phyloP scores from a whole-genome alignment of 2,113 vertebrate species.

The Poecilia latipinna region DNA sequence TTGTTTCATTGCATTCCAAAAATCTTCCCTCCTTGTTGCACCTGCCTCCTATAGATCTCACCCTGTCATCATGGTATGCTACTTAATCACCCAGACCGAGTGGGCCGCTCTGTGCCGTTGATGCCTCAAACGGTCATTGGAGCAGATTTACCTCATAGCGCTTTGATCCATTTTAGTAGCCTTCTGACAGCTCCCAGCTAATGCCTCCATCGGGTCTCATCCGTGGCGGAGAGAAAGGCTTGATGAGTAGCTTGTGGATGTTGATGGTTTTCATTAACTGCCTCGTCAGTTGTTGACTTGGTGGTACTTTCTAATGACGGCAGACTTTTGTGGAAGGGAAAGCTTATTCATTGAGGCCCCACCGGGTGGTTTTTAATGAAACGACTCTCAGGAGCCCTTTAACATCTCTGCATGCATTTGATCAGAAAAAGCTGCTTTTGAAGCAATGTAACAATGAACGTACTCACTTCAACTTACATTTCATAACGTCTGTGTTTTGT shows the following conservation, averaged over 20 bases:
- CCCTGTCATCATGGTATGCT: conserved; percentile 23
- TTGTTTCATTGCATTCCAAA: neutral
- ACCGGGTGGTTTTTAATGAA: conserved; percentile 47
- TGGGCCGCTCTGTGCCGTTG: conserved; percentile 6
- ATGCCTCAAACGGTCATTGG: conserved; percentile 45
- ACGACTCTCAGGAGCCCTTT: conserved; percentile 24
- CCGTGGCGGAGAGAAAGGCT: conserved; percentile 30
- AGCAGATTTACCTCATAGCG: conserved; percentile 22
- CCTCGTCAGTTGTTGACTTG: conserved; percentile 3
- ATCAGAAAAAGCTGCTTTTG: conserved; percentile 2
- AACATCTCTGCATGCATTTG: conserved; percentile 21
- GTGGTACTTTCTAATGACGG: conserved; percentile 39
- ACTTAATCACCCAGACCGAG: conserved; percentile 26
- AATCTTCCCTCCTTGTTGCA: neutral
- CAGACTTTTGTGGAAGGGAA: conserved; percentile 11
- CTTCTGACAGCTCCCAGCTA: conserved; percentile 27
- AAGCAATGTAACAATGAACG: conserved; percentile 23
- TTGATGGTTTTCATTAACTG: conserved; percentile 50
- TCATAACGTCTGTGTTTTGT: neutral
- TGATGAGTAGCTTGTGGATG: conserved; percentile 34
- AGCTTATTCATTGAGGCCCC: conserved; percentile 17
- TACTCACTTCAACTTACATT: neutral
- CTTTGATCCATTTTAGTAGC: conserved; percentile 45
- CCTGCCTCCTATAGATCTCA: conserved; percentile 10
- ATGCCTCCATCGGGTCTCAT: conserved; percentile 21